phyloP scores from a whole-genome alignment of 2,113 vertebrate genomes.

The Myiopsitta monachus region DNA sequence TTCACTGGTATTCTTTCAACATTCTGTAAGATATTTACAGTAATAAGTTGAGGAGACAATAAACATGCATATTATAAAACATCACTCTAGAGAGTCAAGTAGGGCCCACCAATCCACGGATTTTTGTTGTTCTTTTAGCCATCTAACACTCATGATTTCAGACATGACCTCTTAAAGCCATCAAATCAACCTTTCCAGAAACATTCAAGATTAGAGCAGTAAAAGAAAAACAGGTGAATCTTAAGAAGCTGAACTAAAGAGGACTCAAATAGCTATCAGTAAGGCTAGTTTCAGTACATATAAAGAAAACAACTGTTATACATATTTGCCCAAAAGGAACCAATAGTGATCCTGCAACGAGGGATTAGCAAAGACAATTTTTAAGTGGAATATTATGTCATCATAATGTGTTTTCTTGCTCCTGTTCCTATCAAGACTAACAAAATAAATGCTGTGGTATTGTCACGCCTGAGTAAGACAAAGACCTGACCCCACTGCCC shows the following conservation, averaged over 20 bases:
- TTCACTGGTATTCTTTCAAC: neutral
- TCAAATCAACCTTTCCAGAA: neutral
- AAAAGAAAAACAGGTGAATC: neutral
- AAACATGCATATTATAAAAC: neutral
- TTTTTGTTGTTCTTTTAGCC: neutral
- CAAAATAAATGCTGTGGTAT: neutral
- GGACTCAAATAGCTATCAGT: neutral
- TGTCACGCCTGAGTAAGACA: neutral
- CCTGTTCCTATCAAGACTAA: neutral
- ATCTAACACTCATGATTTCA: neutral
- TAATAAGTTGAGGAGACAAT: neutral
- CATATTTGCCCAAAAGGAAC: neutral
- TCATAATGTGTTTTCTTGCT: neutral
- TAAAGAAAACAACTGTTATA: neutral
- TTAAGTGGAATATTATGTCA: neutral
- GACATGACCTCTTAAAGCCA: neutral
- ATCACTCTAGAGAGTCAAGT: neutral
- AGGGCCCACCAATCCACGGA: neutral
- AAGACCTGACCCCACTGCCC: neutral
- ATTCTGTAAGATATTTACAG: neutral
- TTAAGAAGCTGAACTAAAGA: neutral
- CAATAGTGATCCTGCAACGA: accelerated
- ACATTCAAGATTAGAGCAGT: accelerated
- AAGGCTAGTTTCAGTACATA: neutral
- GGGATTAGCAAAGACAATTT: neutral